Base-by-base conservation (phyloP, 1,140 invertebrate genomes). In the Platorchestia sp. region DNA sequence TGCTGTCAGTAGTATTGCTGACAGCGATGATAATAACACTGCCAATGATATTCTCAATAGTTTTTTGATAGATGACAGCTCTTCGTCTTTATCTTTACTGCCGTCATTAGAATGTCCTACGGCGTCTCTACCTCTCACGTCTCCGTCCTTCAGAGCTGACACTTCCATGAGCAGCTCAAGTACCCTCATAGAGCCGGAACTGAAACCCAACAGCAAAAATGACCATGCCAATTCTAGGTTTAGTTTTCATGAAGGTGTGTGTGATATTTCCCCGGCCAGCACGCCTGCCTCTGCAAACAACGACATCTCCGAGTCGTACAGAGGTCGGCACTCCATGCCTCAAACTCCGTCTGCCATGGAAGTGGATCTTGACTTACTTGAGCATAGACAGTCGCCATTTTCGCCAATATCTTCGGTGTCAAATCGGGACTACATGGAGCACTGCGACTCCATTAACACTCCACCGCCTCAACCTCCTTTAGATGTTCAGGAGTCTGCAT, bases 271-370 rank as follows among this genome's bases (percentile, higher is more conserved):
- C 75, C 95, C 95, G 43, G 91, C 95, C 45, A 45, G 89, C 75
- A 95, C 95, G 44, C 44, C 53, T 96, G 97, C 96, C 95, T 95
- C 51, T 96, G 96, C 42, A 96, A 97, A 95, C 96, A 96, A 36
- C 40, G 87, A 89, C 45, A 42, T 87, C 45, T 47, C 45, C 89
- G 41, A 22, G 53, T 19, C 45, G 91, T 59, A 42, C 95, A 27
- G 45, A 89, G 75, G 36, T 43, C 5, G 47, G n/a, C 86, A 86
- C 40, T 95, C 45, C 22, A 40, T 95, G 42, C 97, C 97, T 22
- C 95, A 97, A 6, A 97, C 97, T 45, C 97, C 97, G 27, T 96
- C 97, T 43, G 97, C 97, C 41, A 97, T 97, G 97, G 97, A 97
- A 75, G 96, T 97, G 47, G 97, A 97, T 91, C 96, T 96, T 41